Percentiles rank a stretch among this genome's conserved stretches.
These are phyloP conservation scores for Tipula lateralis DNA, from an alignment of 2,888 invertebrate species.

Conservation along the genomic window DNA sequence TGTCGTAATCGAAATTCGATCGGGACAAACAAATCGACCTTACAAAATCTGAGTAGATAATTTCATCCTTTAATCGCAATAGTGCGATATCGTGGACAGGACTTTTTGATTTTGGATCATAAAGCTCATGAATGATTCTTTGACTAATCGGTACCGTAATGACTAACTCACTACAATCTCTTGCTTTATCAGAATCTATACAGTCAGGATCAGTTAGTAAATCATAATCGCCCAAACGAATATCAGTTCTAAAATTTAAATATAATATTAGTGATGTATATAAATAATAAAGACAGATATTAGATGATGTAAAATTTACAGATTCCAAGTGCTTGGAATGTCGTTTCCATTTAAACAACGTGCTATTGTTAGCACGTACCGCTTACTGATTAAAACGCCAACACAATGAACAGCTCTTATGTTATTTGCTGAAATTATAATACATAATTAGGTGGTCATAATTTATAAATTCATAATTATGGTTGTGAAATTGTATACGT, in stretches of 20 bases:
- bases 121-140: constrained; percentile 61
- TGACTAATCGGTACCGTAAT: constrained; percentile 59
- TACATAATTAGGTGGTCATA: not conserved
- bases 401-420: constrained; percentile 60
- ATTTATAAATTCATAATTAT: too few species aligned
- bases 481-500: constrained; percentile 33
- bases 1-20: constrained; percentile 45
- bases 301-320: not conserved
- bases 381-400: constrained; percentile 33
- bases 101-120: constrained; percentile 56
- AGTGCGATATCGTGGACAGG: constrained; percentile 65
- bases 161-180: constrained; percentile 50
- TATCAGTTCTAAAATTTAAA: constrained; percentile 12
- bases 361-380: constrained; percentile 33
- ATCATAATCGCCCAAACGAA: constrained; percentile 51
- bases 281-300: not conserved
- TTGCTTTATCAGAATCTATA: not conserved
- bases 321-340: constrained; percentile 30
- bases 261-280: too few species aligned
- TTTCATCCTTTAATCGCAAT: constrained; percentile 58
- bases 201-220: constrained; percentile 54
- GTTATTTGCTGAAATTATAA: constrained; percentile 48
- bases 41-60: constrained; percentile 51
- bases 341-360: constrained; percentile 55
- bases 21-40: constrained; percentile 57